phyloP scores from a whole-genome alignment of 37 sponge, comb jelly and placozoan genomes.

The Cladorhizidae sp. region DNA sequence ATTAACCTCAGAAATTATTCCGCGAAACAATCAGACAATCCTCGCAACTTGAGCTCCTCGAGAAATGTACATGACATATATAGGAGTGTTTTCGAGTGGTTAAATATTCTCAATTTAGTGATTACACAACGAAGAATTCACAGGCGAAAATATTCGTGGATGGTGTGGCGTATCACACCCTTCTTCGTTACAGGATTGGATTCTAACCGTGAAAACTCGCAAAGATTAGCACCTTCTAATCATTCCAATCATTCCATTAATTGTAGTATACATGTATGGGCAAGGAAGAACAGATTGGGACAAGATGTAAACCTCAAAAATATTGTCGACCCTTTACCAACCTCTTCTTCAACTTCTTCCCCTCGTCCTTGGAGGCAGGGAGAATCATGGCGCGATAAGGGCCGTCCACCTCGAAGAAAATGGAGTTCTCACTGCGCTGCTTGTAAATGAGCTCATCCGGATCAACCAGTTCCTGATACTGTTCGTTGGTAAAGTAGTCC shows the following conservation, averaged over 20 bases:
- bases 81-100: too few relatives aligned
- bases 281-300: too few relatives aligned
- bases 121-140: too few relatives aligned
- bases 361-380: conserved; percentile 98
- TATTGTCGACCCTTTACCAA: conserved; percentile 14
- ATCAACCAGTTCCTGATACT: conserved; percentile 95
- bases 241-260: too few relatives aligned
- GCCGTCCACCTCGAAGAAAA: conserved; percentile 99
- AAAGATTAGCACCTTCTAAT: background rate
- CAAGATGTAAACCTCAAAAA: too few relatives aligned
- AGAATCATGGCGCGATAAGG: conserved; percentile 98
- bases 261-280: too few relatives aligned
- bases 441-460: conserved; percentile 79
- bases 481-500: conserved; percentile 95
- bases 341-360: conserved; percentile 97
- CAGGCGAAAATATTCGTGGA: background rate
- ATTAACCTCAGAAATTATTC: too few relatives aligned
- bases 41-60: too few relatives aligned
- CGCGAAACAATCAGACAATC: too few relatives aligned
- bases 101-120: too few relatives aligned
- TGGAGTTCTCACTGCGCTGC: conserved; percentile 90
- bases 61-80: too few relatives aligned
- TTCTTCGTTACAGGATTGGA: background rate
- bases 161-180: background rate
- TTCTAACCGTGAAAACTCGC: background rate